Conservation (phyloP, 2,888 invertebrate species). For the Idaea aversata region DNA sequence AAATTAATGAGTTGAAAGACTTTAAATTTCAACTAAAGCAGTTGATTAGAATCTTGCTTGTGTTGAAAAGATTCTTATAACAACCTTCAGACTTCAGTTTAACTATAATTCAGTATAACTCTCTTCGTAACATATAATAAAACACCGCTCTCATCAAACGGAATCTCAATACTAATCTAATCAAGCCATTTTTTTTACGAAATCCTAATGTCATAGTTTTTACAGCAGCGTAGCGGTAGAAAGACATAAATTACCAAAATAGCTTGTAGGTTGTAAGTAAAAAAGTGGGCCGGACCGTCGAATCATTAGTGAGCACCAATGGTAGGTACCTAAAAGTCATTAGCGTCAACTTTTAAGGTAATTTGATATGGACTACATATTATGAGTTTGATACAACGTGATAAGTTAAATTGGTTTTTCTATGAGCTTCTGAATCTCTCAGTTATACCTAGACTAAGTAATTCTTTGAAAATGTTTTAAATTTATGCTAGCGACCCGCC, state of each 20-base stretch:
- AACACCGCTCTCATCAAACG: conserved; percentile 45
- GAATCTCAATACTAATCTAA: background rate
- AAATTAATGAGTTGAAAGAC: too few relatives aligned
- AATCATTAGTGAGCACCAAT: conserved; percentile 76
- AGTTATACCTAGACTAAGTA: background rate
- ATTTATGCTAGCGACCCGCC: too few relatives aligned
- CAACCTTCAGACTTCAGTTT: too few relatives aligned
- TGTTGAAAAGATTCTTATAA: too few relatives aligned
- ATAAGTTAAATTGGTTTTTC: background rate
- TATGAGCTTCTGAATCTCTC: background rate
- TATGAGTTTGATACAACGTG: background rate
- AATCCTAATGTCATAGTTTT: conserved; percentile 44
- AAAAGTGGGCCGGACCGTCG: conserved; percentile 72
- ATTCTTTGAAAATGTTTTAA: background rate
- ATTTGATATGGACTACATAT: conserved; percentile 57
- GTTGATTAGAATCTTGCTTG: too few relatives aligned
- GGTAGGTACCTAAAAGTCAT: conserved; percentile 79
- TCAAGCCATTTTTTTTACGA: background rate
- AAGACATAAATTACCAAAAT: conserved; percentile 70
- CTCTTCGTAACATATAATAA: conserved; percentile 44
- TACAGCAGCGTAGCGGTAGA: conserved; percentile 54
- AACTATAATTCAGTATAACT: too few relatives aligned
- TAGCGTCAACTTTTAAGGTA: conserved; percentile 76
- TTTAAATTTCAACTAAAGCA: too few relatives aligned
- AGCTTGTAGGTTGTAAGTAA: conserved; percentile 67